Evolutionary conservation across 2,113 vertebrate species (phyloP), one percentile per base, ranked within the genome.

Genomic region (Coregonus clupeaformis): DNA sequence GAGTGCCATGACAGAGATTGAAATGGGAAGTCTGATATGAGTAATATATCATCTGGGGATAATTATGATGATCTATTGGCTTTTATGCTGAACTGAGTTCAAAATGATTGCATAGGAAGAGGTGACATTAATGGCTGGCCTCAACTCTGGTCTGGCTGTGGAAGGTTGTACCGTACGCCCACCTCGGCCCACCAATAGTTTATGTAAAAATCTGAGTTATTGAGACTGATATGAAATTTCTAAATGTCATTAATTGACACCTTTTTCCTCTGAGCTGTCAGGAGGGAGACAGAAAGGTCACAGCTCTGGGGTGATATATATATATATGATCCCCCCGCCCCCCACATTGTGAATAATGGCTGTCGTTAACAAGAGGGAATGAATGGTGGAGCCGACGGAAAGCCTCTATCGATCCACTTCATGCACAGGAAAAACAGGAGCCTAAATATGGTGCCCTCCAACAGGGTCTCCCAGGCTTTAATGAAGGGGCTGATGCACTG

Each of bases 221-320:
- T 87, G 89, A 89, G 87, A 90, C 86, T 89, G 89, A 92, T 89
- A 90, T 90, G 82, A 91, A 91, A 93, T 92, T 89, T 93, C 87
- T 88, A 92, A 92, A 93, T 92, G 91, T 92, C 91, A 92, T 92
- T 94, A 93, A 92, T 92, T 92, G 92, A 91, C 89, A 92, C 89
- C 90, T 92, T 92, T 91, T 91, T 89, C 87, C 87, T 85, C 72
- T 74, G 72, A 89, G 86, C 91, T 91, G 90, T 89, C 90, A 89
- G 80, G 30, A 71, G 79, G 80, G 87, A 92, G 90, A 91, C 88
- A 89, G 90, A 92, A 94, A 93, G 91, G 91, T 93, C 90, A 92
- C 85, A 75, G 84, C 89, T 81, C 82, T 81, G 79, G 88, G 86
- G 84, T 85, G 88, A 89, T 76, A 88, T 88, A 89, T 88, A 88